Evolutionary conservation across 2,113 vertebrate species (phyloP), one percentile per base, ranked within the genome.

Genomic region (Corythoichthys haematopterus): DNA sequence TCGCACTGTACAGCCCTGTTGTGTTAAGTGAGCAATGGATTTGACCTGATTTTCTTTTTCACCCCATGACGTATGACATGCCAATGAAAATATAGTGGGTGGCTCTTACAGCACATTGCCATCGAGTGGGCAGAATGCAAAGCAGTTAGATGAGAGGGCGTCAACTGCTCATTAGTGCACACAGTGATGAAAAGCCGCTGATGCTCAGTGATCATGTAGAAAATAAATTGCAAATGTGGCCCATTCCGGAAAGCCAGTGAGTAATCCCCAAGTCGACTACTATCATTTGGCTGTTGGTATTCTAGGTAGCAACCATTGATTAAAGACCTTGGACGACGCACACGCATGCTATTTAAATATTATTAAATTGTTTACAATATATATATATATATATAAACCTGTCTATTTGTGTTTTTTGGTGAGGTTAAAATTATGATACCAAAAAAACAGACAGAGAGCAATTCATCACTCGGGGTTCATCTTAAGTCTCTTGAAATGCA

Each of bases 111-210:
- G 47, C 28, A 52, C 46, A 69, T 48, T 64, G 13, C 3, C 5
- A 43, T 43, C 4, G 40, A 43, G 33, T 28, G 33, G 0, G n/a
- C 13, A 61, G 6, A 48, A 60, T 68, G 43, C 43, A 43, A 64
- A 69, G 36, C 2, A 35, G 69, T 71, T 68, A 67, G 38, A 13
- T 66, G 6, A 57, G 64, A 65, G 38, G 67, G n/a, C 50, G 16
- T 52, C 4, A 36, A n/a, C 56, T 51, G 16, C 68, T 81, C 55
- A 72, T 70, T 66, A 69, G 62, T 63, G 13, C 16, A 8, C 4
- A 37, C 15, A 46, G 14, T 64, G 55, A 68, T 57, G 14, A 70
- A 45, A 51, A 60, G 56, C 38, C 15, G n/a, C 4, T 14, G 16
- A 35, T 12, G 13, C n/a, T 43, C 3, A 50, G 48, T 28, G 53